Percentiles rank a stretch among this genome's conserved stretches.
Evolutionary conservation across 2,797 vertebrate genomes (phyloP).

Genomic region (Micropoecilia bifurca): DNA sequence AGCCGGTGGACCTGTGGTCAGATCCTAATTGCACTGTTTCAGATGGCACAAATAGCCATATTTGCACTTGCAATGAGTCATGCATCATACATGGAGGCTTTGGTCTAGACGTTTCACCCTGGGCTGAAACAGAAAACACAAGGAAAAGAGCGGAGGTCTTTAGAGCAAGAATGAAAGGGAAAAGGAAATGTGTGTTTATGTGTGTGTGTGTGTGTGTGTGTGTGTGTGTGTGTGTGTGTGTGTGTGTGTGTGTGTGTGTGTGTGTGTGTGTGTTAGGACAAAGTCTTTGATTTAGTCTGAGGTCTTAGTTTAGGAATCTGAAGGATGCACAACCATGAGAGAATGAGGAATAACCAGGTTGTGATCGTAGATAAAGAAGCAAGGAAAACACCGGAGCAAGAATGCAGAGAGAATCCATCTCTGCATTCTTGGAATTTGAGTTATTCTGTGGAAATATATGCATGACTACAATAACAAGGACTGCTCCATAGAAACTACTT

Average conservation of each 20-base stretch:
- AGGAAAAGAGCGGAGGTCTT: slow-evolving; percentile 7
- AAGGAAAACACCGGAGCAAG: slow-evolving; percentile 13
- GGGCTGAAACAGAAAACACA: slow-evolving; percentile 24
- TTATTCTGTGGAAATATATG: slow-evolving; percentile 5
- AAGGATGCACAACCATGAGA: slow-evolving; percentile 17
- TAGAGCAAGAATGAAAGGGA: neutral
- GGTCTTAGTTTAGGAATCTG: slow-evolving; percentile 32
- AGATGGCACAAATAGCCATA: slow-evolving; percentile 26
- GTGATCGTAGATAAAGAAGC: slow-evolving; percentile 19
- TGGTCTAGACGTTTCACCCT: slow-evolving; percentile 8
- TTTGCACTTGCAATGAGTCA: slow-evolving; percentile 6
- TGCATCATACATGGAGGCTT: slow-evolving; percentile 2
- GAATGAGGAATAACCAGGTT: slow-evolving; percentile 17
- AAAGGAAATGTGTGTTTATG: neutral
- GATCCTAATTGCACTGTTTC: slow-evolving; percentile 44
- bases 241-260: neutral
- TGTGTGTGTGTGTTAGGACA: neutral
- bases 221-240: too few species aligned
- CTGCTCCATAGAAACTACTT: slow-evolving; percentile 3
- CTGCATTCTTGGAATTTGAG: slow-evolving; percentile 10
- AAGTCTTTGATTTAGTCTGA: slow-evolving; percentile 54
- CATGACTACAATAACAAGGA: slow-evolving; percentile 20
- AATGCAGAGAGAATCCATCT: too few species aligned
- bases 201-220: neutral
- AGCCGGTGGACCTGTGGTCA: slow-evolving; percentile 45